Percentiles rank a stretch among this genome's conserved stretches.
Conservation (phyloP, 2,797 vertebrate genomes). For the Myoxocephalus aenaeus region DNA sequence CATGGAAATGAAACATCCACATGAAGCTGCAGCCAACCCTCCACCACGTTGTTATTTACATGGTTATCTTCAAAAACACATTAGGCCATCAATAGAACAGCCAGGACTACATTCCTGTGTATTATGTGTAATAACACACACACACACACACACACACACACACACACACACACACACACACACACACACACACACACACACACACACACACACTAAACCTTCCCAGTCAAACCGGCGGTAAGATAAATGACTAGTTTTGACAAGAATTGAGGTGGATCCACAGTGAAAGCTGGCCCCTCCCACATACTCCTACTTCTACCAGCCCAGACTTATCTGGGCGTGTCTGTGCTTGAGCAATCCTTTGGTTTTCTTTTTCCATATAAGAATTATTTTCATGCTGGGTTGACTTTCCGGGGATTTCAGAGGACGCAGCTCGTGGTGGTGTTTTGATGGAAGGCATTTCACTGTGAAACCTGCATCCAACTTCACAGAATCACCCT, state of each 20-base stretch:
- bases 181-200: not conserved
- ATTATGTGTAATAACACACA: slow-evolving; percentile 10
- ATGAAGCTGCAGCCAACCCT: slow-evolving; percentile 7
- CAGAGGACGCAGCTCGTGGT: not conserved
- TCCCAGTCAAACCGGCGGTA: too few species aligned
- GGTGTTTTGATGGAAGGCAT: not conserved
- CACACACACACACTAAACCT: slow-evolving; percentile 1
- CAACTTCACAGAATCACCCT: not conserved
- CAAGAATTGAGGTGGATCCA: too few species aligned
- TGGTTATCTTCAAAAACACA: not conserved
- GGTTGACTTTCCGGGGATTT: not conserved
- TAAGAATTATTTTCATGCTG: too few species aligned
- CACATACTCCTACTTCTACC: too few species aligned
- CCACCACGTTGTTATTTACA: slow-evolving; percentile 36
- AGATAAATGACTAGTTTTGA: too few species aligned
- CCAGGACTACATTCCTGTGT: slow-evolving; percentile 3
- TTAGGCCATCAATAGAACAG: not conserved
- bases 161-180: not conserved
- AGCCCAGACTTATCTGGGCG: too few species aligned
- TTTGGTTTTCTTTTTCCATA: too few species aligned
- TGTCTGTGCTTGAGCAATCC: too few species aligned
- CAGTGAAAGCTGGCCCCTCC: too few species aligned
- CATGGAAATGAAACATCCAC: not conserved
- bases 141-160: not conserved
- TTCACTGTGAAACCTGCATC: not conserved